Evolutionary conservation across 2,113 vertebrate genomes (phyloP).

Genomic region (Scolopax mira): DNA sequence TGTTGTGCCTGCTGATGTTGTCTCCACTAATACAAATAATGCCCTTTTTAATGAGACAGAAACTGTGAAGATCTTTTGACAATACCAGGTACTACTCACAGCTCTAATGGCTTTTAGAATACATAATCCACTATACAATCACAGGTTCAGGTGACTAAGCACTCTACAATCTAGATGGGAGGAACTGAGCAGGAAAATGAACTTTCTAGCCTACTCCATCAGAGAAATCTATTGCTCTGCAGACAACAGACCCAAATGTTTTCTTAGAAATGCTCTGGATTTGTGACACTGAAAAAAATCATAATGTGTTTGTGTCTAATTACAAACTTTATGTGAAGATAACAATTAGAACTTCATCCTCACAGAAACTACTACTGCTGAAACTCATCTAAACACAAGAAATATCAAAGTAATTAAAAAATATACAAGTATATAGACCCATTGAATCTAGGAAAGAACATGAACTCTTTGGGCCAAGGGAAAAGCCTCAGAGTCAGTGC

Average conservation of each 20-base stretch:
- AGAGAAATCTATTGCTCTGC: not conserved
- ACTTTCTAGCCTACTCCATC: not conserved
- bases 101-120: not conserved
- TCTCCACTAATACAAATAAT: not conserved
- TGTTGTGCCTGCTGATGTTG: not conserved
- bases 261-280: not conserved
- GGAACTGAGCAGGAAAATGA: not conserved
- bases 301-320: not conserved
- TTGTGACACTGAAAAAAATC: not conserved
- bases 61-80: not conserved
- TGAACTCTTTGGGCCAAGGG: not conserved
- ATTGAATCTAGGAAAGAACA: not conserved
- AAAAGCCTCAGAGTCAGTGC: not conserved
- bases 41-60: not conserved
- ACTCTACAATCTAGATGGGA: not conserved
- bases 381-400: not conserved
- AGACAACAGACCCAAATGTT: not conserved
- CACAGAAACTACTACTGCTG: not conserved
- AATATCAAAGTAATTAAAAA: not conserved
- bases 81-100: not conserved
- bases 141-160: constrained; percentile 5
- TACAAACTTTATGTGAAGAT: not conserved
- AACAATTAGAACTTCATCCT: not conserved
- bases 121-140: not conserved
- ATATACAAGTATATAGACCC: not conserved